Conservation (phyloP, 1,140 invertebrate genomes). For the Palaemon carinicauda region DNA sequence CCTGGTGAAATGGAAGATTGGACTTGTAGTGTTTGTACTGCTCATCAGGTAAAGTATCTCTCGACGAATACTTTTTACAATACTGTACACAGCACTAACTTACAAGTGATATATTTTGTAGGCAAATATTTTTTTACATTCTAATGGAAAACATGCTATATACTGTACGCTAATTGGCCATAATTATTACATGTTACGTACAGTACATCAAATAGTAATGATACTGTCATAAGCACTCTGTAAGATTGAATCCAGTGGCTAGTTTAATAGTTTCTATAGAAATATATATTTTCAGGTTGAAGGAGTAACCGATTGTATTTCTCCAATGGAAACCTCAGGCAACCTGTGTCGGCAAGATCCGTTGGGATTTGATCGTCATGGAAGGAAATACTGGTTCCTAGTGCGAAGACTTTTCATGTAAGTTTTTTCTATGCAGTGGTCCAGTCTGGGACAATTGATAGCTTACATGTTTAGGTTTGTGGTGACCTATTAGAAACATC, state of each 20-base stretch:
- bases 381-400: constrained; percentile 96
- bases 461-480: too few relatives aligned
- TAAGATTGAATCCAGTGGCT: too few relatives aligned
- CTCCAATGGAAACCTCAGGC: constrained; percentile 90
- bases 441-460: not conserved
- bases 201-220: too few relatives aligned
- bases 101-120: too few relatives aligned
- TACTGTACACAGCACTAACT: not conserved
- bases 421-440: constrained; percentile 65
- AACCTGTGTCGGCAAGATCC: constrained; percentile 90
- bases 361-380: constrained; percentile 92
- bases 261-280: too few relatives aligned
- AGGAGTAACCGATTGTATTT: constrained; percentile 91
- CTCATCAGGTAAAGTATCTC: constrained; percentile 76
- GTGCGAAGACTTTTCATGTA: constrained; percentile 90
- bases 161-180: too few relatives aligned
- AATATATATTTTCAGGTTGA: constrained; percentile 66
- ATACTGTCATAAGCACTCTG: too few relatives aligned
- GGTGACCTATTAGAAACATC: too few relatives aligned
- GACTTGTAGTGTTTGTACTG: constrained; percentile 92
- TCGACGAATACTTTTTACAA: not conserved
- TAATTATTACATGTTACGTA: too few relatives aligned
- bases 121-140: too few relatives aligned
- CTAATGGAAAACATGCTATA: too few relatives aligned
- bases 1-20: constrained; percentile 88